These are phyloP conservation scores for Nannoperca obscura DNA, from an alignment of 2,797 vertebrate species.

Conservation along the genomic window DNA sequence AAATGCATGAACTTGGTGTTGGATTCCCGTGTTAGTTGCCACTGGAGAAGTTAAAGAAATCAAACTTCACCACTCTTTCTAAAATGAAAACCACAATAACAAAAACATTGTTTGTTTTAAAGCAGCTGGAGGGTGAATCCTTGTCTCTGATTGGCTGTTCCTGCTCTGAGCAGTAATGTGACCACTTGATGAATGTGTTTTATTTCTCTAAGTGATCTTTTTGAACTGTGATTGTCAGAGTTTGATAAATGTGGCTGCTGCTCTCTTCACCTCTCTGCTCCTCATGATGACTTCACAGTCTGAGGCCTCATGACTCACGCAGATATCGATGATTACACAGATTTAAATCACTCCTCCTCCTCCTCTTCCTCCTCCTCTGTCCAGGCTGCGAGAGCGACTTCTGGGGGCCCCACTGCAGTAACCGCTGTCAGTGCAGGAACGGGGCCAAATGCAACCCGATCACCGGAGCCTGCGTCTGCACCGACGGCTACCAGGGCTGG, in stretches of 20 bases:
- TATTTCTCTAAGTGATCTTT: neutral
- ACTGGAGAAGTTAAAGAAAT: neutral
- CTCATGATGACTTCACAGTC: neutral
- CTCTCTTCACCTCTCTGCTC: neutral
- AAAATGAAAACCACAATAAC: neutral
- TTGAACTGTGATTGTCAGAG: neutral
- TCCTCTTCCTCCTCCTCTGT: neutral
- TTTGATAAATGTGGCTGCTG: neutral
- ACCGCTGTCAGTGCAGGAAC: conserved; percentile 96
- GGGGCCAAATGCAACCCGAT: conserved; percentile 97
- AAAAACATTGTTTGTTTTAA: neutral
- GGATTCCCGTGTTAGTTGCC: neutral
- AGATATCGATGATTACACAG: neutral
- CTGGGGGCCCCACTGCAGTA: conserved; percentile 99
- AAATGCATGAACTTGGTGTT: neutral
- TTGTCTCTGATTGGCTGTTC: neutral
- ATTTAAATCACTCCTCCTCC: neutral
- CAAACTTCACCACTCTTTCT: no score
- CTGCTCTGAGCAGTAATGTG: neutral
- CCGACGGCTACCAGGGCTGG: conserved; percentile 95
- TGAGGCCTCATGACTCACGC: neutral
- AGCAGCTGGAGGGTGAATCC: neutral
- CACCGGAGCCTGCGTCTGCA: conserved; percentile 96
- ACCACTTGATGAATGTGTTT: conserved; percentile 1
- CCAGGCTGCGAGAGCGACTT: conserved; percentile 96